These are phyloP conservation scores for Stenodera caucasica DNA, from an alignment of 2,888 invertebrate genomes.

Conservation along the genomic window DNA sequence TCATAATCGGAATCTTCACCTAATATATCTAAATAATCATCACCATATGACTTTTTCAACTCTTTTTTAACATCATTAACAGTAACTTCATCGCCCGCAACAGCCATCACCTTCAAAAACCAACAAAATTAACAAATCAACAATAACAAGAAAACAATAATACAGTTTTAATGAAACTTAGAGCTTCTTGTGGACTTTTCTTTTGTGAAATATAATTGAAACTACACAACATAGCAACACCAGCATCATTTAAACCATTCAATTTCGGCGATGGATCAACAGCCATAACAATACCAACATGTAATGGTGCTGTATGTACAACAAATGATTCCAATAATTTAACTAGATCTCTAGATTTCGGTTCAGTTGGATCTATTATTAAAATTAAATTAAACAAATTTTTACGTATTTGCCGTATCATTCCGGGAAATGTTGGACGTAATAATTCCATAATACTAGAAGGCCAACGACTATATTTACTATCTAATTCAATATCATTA, in stretches of 20 bases:
- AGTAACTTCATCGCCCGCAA: slow-evolving; percentile 60
- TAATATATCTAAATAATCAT: slow-evolving; percentile 58
- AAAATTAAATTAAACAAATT: slow-evolving; percentile 87
- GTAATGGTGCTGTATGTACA: slow-evolving; percentile 85
- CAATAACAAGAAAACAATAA: slow-evolving; percentile 28
- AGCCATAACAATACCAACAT: slow-evolving; percentile 85
- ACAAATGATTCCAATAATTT: slow-evolving; percentile 89
- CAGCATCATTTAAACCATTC: slow-evolving; percentile 68
- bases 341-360: slow-evolving; percentile 70
- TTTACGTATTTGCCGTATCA: slow-evolving; percentile 85
- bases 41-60: slow-evolving; percentile 65
- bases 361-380: slow-evolving; percentile 80
- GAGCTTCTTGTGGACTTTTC: slow-evolving; percentile 73
- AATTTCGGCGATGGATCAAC: slow-evolving; percentile 62
- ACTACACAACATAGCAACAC: slow-evolving; percentile 82
- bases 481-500: slow-evolving; percentile 92
- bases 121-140: slow-evolving; percentile 7
- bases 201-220: slow-evolving; percentile 87
- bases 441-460: slow-evolving; percentile 85
- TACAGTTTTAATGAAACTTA: slow-evolving; percentile 85
- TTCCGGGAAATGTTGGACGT: slow-evolving; percentile 96
- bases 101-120: slow-evolving; percentile 59
- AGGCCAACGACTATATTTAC: slow-evolving; percentile 87
- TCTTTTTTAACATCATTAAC: slow-evolving; percentile 71
- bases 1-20: slow-evolving; percentile 91